Percentiles rank a stretch among this genome's conserved stretches.
These are phyloP conservation scores for Platalea minor DNA, from an alignment of 2,797 vertebrate genomes.

Conservation along the genomic window DNA sequence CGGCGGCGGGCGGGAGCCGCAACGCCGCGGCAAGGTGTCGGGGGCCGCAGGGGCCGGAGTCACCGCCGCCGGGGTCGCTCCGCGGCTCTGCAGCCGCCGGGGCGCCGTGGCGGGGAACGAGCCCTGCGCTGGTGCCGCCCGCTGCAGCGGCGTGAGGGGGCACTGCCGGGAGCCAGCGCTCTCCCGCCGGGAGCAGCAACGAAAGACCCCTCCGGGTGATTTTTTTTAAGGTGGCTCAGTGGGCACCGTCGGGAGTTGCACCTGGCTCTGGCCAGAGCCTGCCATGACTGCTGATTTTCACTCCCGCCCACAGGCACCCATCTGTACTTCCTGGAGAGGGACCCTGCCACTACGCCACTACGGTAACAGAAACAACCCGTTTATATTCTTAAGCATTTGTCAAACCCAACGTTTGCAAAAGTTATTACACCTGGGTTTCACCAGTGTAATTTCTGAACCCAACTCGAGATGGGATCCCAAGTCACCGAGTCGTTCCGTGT, in stretches of 20 bases:
- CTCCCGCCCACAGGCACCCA: not conserved
- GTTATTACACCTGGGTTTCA: not conserved
- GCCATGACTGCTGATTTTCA: not conserved
- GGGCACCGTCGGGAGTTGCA: not conserved
- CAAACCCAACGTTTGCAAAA: not conserved
- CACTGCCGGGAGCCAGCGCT: not conserved
- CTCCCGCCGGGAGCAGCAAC: not conserved
- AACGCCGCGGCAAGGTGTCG: not conserved
- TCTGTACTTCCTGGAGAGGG: too few species aligned
- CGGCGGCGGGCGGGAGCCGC: not conserved
- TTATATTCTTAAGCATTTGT: rapidly evolving
- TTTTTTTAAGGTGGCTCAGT: not conserved
- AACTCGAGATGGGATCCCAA: not conserved
- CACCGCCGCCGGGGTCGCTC: not conserved
- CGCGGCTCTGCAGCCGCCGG: not conserved
- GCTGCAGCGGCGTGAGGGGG: not conserved
- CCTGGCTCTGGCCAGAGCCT: not conserved
- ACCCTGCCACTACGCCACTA: rapidly evolving
- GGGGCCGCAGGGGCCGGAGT: not conserved
- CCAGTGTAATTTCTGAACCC: not conserved
- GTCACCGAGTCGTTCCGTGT: not conserved
- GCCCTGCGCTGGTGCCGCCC: not conserved
- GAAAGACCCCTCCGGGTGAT: rapidly evolving
- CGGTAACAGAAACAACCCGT: not conserved
- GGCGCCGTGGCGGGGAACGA: not conserved